phyloP scores from a whole-genome alignment of 92 coral and sea anemone genomes.

The Heliopora coerulea region DNA sequence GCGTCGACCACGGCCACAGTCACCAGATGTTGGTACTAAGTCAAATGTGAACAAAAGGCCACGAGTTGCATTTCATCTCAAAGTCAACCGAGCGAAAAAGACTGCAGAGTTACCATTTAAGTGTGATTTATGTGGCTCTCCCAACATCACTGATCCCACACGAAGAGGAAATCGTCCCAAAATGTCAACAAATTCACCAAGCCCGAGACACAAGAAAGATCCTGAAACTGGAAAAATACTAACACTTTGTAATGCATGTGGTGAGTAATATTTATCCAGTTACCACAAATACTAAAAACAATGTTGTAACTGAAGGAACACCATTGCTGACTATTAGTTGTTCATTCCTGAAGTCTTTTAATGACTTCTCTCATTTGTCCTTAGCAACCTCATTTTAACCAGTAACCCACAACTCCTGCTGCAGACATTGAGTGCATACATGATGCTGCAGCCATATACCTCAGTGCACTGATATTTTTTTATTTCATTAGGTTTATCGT shows the following conservation, averaged over 20 bases:
- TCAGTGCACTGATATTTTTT: no score
- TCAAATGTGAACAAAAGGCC: not conserved
- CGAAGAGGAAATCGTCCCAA: slow-evolving; percentile 92
- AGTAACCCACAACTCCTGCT: no score
- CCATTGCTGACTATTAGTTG: no score
- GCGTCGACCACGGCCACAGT: slow-evolving; percentile 23
- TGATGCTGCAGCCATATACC: no score
- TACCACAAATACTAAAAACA: no score
- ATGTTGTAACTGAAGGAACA: no score
- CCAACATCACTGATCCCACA: slow-evolving; percentile 89
- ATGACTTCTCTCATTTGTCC: no score
- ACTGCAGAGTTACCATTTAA: slow-evolving; percentile 59
- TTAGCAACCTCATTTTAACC: no score
- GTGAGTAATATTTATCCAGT: slow-evolving; percentile 59
- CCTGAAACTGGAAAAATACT: slow-evolving; percentile 84
- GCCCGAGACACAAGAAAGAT: slow-evolving; percentile 92
- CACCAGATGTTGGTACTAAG: slow-evolving; percentile 9
- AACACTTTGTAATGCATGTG: slow-evolving; percentile 98
- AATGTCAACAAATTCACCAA: slow-evolving; percentile 80
- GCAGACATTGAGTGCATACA: no score
- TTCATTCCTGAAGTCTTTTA: no score
- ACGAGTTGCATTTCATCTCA: not conserved
- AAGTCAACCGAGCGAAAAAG: slow-evolving; percentile 1
- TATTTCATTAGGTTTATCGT: slow-evolving; percentile 85
- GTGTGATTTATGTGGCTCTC: slow-evolving; percentile 94